These are phyloP conservation scores for Bovichtus variegatus DNA, from an alignment of 2,797 vertebrate genomes.

Conservation along the genomic window DNA sequence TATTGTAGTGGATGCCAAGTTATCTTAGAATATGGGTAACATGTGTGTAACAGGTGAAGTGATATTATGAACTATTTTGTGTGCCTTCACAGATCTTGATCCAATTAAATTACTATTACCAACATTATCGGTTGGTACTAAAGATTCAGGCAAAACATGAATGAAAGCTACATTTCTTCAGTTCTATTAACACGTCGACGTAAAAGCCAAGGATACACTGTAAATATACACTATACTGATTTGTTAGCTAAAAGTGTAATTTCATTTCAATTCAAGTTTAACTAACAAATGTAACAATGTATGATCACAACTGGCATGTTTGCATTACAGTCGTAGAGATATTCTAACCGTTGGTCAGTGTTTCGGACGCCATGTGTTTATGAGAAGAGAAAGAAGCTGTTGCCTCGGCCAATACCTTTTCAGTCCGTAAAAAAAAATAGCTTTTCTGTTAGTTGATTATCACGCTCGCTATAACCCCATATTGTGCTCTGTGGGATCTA, in stretches of 20 bases:
- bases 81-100: no score
- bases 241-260: no score
- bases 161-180: neutral
- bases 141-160: neutral
- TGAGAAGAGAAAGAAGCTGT: neutral
- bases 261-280: no score
- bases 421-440: neutral
- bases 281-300: neutral
- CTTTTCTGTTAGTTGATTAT: neutral
- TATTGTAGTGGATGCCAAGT: neutral
- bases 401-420: neutral
- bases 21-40: no score
- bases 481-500: constrained; percentile 18
- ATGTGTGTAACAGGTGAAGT: no score
- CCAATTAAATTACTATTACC: neutral
- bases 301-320: neutral
- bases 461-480: neutral
- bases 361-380: no score
- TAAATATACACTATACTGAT: no score
- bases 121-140: neutral
- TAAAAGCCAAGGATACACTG: no score
- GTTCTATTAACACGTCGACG: no score
- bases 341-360: no score
- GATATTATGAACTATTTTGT: neutral
- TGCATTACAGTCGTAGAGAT: neutral